Conservation (phyloP, 2,113 vertebrate species). For the Setophaga coronata region DNA sequence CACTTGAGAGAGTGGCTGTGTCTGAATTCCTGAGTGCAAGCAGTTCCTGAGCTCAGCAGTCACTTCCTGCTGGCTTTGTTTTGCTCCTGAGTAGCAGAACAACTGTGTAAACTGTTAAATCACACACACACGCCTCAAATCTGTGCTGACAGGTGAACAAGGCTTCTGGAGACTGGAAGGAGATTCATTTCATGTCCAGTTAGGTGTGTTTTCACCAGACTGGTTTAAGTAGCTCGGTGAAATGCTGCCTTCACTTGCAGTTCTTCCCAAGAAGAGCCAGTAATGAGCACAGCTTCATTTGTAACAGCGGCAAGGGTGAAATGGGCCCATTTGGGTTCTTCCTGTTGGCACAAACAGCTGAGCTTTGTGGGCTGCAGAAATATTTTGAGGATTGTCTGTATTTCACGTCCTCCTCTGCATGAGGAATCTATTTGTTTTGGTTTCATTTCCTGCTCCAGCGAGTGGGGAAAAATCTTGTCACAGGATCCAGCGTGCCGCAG, state of each 20-base stretch:
- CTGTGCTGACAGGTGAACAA: not conserved
- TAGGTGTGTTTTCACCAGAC: not conserved
- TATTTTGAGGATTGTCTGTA: not conserved
- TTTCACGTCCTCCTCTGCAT: not conserved
- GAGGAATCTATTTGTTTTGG: not conserved
- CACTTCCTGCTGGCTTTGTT: not conserved
- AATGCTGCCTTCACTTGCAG: not conserved
- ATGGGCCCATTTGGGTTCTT: not conserved
- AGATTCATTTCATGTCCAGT: not conserved
- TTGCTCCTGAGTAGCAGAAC: not conserved
- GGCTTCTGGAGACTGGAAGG: not conserved
- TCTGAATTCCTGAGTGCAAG: not conserved
- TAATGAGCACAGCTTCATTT: not conserved
- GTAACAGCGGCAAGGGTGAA: not conserved
- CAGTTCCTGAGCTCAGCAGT: not conserved
- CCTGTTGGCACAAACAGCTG: not conserved
- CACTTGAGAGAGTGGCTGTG: not conserved
- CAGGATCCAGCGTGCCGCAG: not conserved
- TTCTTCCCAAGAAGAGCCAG: not conserved
- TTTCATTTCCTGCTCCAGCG: not conserved
- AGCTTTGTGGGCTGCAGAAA: not conserved
- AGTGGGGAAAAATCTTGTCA: not conserved
- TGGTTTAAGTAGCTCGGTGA: not conserved
- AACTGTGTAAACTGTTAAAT: not conserved
- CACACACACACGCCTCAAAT: not conserved